Evolutionary conservation across 2,113 vertebrate species (phyloP), one percentile per base, ranked within the genome.

Genomic region (Menidia beryllina): DNA sequence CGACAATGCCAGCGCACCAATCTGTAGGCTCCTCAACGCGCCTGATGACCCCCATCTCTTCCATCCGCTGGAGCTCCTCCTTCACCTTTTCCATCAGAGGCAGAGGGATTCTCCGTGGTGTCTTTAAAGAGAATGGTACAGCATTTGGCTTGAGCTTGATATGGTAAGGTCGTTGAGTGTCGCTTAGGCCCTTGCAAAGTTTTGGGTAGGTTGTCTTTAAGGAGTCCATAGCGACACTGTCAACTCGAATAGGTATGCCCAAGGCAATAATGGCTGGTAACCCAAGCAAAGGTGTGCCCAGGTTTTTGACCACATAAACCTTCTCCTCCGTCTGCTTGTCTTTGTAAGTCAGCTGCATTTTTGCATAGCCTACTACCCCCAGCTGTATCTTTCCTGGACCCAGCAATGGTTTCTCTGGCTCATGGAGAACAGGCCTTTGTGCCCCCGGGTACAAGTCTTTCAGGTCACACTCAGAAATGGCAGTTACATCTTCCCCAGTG

Each of bases 81-180:
- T 72, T 54, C 11, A 72, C 39, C 15, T 62, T 62, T 38, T 62
- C 50, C 11, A 24, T 20, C 30, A 72, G 48, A 17, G 60, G 51
- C 7, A 62, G 50, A 14, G 57, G 57, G 5, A 54, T 39, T 21
- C 39, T 19, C 13, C 8, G 15, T 25, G 50, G 49, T 20, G 53
- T 17, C 34, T 27, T 34, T 26, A 47, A 21, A 45, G 68, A 25
- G 1, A 43, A 61, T 20, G 59, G 49, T 20, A 30, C 43, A 17
- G 38, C 51, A 9, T 14, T 49, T 24, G 61, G 43, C 39, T 52
- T 62, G 15, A 62, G 41, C 4, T 54, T 52, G 25, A 47, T 71
- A 61, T 51, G 53, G 17, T 34, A 50, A 9, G 55, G 39, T 13
- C 41, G 39, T 15, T 20, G n/a, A 25, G 64, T 21, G 30, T 17